phyloP scores from a whole-genome alignment of 2,797 vertebrate genomes.

The Cynodonichthys magdalenae region DNA sequence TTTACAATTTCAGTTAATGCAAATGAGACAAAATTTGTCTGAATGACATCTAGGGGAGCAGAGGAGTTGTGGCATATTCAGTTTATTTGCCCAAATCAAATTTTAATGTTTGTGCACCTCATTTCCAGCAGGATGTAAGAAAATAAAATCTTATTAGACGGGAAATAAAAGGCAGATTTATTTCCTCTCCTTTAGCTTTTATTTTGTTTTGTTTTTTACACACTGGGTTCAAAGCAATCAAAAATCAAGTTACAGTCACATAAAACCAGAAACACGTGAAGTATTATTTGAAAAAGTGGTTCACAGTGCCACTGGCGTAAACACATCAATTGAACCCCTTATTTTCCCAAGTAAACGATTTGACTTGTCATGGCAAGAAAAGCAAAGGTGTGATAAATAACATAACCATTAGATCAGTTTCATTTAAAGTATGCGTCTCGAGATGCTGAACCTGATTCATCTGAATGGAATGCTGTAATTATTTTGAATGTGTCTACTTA shows the following conservation, averaged over 20 bases:
- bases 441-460: constrained; percentile 8
- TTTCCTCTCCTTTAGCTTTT: not conserved
- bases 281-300: constrained; percentile 16
- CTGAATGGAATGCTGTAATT: constrained; percentile 15
- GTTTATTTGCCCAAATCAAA: constrained; percentile 34
- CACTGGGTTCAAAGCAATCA: constrained; percentile 1
- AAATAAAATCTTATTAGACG: constrained; percentile 21
- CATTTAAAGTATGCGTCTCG: not conserved
- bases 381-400: constrained; percentile 12
- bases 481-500: not conserved
- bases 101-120: constrained; percentile 25
- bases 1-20: constrained; percentile 24
- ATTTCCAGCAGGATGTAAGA: constrained; percentile 29
- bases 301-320: not conserved
- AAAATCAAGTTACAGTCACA: constrained; percentile 6
- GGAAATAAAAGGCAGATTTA: constrained; percentile 26
- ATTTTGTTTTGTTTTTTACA: not conserved
- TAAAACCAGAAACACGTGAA: constrained; percentile 18
- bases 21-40: constrained; percentile 53
- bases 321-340: not conserved
- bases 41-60: constrained; percentile 23
- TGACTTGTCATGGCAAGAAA: constrained; percentile 24
- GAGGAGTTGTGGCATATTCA: constrained; percentile 3
- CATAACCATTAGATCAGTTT: constrained; percentile 2
- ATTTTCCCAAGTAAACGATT: constrained; percentile 3